Conservation (phyloP, 2,888 invertebrate species). For the Helleia helle region DNA sequence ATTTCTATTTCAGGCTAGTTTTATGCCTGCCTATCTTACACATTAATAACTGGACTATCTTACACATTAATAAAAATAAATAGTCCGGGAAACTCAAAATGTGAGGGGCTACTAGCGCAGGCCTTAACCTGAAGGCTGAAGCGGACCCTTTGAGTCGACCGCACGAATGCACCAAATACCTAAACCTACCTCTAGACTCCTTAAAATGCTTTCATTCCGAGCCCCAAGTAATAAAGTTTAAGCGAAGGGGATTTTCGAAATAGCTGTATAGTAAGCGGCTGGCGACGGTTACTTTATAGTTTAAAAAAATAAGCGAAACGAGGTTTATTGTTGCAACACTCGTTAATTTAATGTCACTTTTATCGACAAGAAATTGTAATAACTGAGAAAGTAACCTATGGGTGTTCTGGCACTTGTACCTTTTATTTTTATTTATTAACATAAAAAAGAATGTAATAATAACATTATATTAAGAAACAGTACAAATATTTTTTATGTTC, state of each 20-base stretch:
- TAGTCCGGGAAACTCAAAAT: constrained; percentile 5
- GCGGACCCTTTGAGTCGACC: constrained; percentile 44
- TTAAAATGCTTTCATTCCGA: constrained; percentile 41
- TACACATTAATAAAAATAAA: no score
- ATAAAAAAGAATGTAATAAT: no score
- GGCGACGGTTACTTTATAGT: constrained; percentile 4
- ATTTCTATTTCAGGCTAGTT: no score
- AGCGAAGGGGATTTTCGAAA: constrained; percentile 19
- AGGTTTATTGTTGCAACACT: neutral
- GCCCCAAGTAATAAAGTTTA: constrained; percentile 42
- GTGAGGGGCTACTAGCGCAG: constrained; percentile 1
- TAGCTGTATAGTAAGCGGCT: constrained; percentile 8
- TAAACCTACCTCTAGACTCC: constrained; percentile 29
- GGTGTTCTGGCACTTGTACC: no score
- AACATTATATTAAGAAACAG: no score
- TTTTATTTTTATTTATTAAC: no score
- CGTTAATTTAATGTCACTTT: neutral
- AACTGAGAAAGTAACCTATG: no score
- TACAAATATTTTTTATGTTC: no score
- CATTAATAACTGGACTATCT: no score
- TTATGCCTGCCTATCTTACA: no score
- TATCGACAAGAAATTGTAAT: no score
- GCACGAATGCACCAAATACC: constrained; percentile 50
- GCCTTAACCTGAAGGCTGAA: constrained; percentile 25
- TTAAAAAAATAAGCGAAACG: constrained; percentile 3